Conservation (phyloP, 2,888 invertebrate species). For the Dyspetes luteomarginatus region DNA sequence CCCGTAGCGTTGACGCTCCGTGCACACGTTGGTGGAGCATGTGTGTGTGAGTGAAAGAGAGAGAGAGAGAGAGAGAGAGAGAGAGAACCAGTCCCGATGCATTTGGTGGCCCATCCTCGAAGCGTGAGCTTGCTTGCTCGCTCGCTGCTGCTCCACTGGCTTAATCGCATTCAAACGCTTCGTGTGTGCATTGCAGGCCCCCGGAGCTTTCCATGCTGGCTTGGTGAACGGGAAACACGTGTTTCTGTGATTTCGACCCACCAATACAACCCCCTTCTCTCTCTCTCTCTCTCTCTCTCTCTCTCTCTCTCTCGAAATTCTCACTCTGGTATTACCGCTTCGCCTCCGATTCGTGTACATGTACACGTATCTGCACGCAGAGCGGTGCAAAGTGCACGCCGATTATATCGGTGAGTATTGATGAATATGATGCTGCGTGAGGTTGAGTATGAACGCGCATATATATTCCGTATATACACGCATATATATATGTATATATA, state of each 20-base stretch:
- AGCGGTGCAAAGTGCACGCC: background rate
- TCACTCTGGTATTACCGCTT: background rate
- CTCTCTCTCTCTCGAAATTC: conserved; percentile 5
- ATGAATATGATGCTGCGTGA: no score
- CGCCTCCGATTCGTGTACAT: background rate
- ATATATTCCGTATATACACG: conserved; percentile 16
- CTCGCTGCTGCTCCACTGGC: conserved; percentile 70
- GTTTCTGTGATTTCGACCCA: conserved; percentile 75
- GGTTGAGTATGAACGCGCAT: no score
- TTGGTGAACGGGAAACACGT: conserved; percentile 69
- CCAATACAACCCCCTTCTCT: conserved; percentile 25
- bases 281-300: conserved; percentile 12
- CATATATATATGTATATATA: conserved; percentile 16
- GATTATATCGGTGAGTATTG: no score
- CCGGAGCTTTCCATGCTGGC: conserved; percentile 31
- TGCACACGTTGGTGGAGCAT: background rate
- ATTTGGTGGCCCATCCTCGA: conserved; percentile 57
- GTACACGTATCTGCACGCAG: background rate
- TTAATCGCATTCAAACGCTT: conserved; percentile 78
- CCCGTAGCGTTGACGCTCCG: conserved; percentile 26
- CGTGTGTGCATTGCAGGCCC: conserved; percentile 62
- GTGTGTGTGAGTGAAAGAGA: conserved; percentile 2
- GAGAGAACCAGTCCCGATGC: conserved; percentile 51
- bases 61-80: conserved; percentile 30
- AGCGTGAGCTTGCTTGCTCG: conserved; percentile 54